A percentile compares a stretch with the other conserved stretches of the same genome.
Evolutionary conservation across 2,888 invertebrate species (phyloP).

Genomic region (Drosophila mimetica): DNA sequence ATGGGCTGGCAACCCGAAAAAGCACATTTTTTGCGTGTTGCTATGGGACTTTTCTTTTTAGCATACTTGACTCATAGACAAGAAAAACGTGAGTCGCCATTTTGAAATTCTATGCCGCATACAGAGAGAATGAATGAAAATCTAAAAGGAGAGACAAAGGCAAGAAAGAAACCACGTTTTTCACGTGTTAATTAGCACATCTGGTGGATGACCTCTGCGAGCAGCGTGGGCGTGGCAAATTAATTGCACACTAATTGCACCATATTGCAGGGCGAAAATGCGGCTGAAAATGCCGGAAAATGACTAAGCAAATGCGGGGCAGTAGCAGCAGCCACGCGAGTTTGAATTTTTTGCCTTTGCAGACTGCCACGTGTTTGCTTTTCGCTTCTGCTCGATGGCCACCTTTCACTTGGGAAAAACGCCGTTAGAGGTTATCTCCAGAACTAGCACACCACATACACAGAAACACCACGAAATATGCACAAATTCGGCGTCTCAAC

Average conservation of each 20-base stretch:
- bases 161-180: constrained; percentile 51
- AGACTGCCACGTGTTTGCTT: constrained; percentile 70
- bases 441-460: constrained; percentile 28
- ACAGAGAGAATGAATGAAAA: constrained; percentile 58
- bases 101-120: constrained; percentile 68
- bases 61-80: constrained; percentile 53
- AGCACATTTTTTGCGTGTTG: constrained; percentile 15
- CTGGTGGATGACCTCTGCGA: constrained; percentile 24
- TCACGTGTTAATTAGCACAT: constrained; percentile 24
- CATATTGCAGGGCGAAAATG: constrained; percentile 52
- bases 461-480: constrained; percentile 53
- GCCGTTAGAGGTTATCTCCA: constrained; percentile 56
- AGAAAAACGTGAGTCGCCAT: constrained; percentile 59
- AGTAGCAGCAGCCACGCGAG: constrained; percentile 4
- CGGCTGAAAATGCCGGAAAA: constrained; percentile 29
- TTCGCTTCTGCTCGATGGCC: constrained; percentile 21
- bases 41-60: constrained; percentile 23
- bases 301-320: constrained; percentile 25
- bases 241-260: constrained; percentile 48
- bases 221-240: constrained; percentile 59
- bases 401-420: constrained; percentile 69
- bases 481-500: constrained; percentile 46
- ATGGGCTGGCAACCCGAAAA: not conserved
- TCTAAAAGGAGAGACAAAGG: constrained; percentile 39
- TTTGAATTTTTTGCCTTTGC: constrained; percentile 13